Base-by-base conservation (phyloP, 2,797 vertebrate genomes). In the Okamejei kenojei region DNA sequence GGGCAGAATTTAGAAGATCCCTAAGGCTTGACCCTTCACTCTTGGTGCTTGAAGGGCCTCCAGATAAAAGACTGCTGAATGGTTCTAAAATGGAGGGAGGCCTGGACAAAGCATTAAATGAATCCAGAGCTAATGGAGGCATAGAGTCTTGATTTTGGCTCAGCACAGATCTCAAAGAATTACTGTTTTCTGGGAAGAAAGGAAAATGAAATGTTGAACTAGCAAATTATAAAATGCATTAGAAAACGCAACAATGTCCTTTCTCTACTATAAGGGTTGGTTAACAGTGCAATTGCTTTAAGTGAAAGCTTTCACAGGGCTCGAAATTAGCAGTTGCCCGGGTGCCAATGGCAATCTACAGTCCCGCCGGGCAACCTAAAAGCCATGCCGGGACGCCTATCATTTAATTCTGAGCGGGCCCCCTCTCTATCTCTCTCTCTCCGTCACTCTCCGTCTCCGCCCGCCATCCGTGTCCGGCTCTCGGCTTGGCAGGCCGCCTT, bases 1-100 rank as follows among this genome's bases (percentile, higher is more conserved):
- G 98, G 93, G 98, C 98, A 0, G 98, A 98, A 96, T 99, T 99
- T 93, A 99, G 98, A 93, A 99, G 96, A 95, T 99, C 98, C 95
- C 99, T 96, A 94, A 99, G 97, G 95, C 99, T 99, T 93, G 98
- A 99, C 77, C 99, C 99, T 96, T 99, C 99, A 0, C 98, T 96
- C 96, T 99, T 99, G 94, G 97, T 98, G 96, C 98, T 98, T 94
- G 97, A 96, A 94, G 97, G 97, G 94, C 97, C 97, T 94, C 99
- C 98, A 95, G 99, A 95, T 94, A 99, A 96, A 93, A 99, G 97
- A 95, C 99, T 99, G 96, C 99, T 99, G 95, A 99, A 99, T 92
- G 99, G 97, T 96, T 99, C 99, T 94, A 99, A 98, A 95, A 98
- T 98, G 94, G 98, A 97, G 0, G 97, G 97, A 71, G 96, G 96